Percentiles rank a stretch among this genome's conserved stretches.
These are phyloP conservation scores for Rotaria sp. DNA, from an alignment of 2,888 invertebrate genomes.

Conservation along the genomic window DNA sequence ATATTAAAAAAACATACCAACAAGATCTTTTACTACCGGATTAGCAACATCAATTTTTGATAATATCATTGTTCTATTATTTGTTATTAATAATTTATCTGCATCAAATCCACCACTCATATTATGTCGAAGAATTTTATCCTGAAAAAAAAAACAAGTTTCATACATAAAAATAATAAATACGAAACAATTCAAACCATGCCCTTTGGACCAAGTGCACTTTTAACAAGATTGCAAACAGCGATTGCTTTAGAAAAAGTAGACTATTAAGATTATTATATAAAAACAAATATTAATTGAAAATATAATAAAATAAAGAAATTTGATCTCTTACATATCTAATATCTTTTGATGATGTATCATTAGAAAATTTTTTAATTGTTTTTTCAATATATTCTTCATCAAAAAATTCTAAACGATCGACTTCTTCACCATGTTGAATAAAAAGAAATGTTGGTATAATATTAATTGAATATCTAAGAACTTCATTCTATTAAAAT, in stretches of 20 bases:
- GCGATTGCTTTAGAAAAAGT: slow-evolving; percentile 97
- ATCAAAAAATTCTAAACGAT: slow-evolving; percentile 79
- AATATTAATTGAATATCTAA: slow-evolving; percentile 77
- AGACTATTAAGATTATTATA: slow-evolving; percentile 62
- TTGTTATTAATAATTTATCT: slow-evolving; percentile 78
- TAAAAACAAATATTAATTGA: no score
- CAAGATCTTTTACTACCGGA: slow-evolving; percentile 94
- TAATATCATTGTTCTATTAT: slow-evolving; percentile 96
- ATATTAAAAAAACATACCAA: slow-evolving; percentile 59
- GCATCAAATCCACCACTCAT: slow-evolving; percentile 47
- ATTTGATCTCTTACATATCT: slow-evolving; percentile 61
- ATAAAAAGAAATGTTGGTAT: slow-evolving; percentile 98
- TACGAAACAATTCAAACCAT: slow-evolving; percentile 64
- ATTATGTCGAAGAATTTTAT: slow-evolving; percentile 58
- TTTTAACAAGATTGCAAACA: slow-evolving; percentile 93
- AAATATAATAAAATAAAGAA: slow-evolving; percentile 54
- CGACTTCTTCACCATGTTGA: slow-evolving; percentile 65
- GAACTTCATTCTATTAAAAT: slow-evolving; percentile 66
- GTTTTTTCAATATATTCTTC: slow-evolving; percentile 72
- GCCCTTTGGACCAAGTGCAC: slow-evolving; percentile 95
- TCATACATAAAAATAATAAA: no score
- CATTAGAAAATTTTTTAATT: slow-evolving; percentile 66
- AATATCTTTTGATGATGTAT: slow-evolving; percentile 42
- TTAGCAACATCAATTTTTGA: slow-evolving; percentile 93
- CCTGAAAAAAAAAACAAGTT: slow-evolving; percentile 48